Percentiles rank a stretch among this genome's conserved stretches.
phyloP scores from a whole-genome alignment of 2,888 invertebrate species.

The Callimorpha dominula region DNA sequence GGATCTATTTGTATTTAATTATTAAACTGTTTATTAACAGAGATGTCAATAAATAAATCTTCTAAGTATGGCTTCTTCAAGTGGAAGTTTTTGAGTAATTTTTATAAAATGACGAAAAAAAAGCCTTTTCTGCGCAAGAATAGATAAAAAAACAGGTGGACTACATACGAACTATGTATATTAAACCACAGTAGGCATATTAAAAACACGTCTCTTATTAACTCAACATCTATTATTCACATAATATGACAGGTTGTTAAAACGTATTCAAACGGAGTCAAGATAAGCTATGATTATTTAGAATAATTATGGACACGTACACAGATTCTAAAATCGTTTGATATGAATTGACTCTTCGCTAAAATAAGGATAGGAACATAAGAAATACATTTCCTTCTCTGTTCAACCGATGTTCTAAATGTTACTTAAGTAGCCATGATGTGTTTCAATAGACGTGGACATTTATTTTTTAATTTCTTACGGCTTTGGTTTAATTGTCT shows the following conservation, averaged over 20 bases:
- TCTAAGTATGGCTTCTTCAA: too few species aligned
- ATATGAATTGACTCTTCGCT: neutral
- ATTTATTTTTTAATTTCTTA: neutral
- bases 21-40: too few species aligned
- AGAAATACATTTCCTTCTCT: constrained; percentile 7
- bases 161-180: neutral
- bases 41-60: too few species aligned
- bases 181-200: neutral
- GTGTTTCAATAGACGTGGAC: neutral
- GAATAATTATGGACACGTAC: neutral
- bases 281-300: neutral
- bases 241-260: constrained; percentile 8
- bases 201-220: neutral
- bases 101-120: too few species aligned
- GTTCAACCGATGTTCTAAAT: constrained; percentile 1
- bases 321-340: neutral
- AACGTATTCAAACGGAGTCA: constrained; percentile 2
- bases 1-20: neutral
- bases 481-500: neutral
- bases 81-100: too few species aligned
- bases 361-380: constrained; percentile 12
- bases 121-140: too few species aligned
- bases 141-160: neutral
- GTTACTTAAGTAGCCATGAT: neutral
- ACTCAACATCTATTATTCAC: neutral